Base-by-base conservation (phyloP, 2,888 invertebrate genomes). In the Epistrophella euchroma region DNA sequence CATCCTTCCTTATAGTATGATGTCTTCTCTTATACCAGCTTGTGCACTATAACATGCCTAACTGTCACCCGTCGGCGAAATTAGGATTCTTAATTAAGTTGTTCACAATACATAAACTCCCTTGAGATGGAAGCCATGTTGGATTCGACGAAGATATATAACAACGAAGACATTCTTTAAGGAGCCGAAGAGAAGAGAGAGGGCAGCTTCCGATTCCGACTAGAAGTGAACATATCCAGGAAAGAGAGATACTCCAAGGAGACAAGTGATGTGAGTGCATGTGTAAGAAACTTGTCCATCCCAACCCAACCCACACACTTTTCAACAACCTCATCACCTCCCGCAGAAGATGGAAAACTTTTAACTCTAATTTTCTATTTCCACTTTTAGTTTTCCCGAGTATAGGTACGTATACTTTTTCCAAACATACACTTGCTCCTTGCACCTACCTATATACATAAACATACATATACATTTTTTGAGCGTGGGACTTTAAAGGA, bases 81-180 rank as follows among this genome's bases (percentile, higher is more conserved):
- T 88, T 88, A 87, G 87, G 87, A 88, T 87, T 88, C 87, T 88
- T 88, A 88, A 88, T 88, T 88, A 88, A 88, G 88, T 88, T 87
- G 88, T 88, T 85, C 87, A 85, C 88, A 88, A 82, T 82, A 86
- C 82, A 86, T 66, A 82, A 81, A 79, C 78, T 85, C 85, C 76
- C 87, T 64, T 70, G 73, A 76, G 82, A 86, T 83, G 73, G 78
- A 81, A 79, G 73, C 76, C 88, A 81, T 79, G 77, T 79, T 88
- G 70, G 72, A 72, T 47, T 47, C 66, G 35, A 47, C 15, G 47
- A 35, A 66, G 52, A 68, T 28, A 68, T 28, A 68, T 28, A 50
- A 68, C 52, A 52, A 68, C 35, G 68, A 68, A 9, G 37, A n/a
- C n/a, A n/a, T 62, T 58, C 35, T 56, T 35, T 50, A 71, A 75